A percentile compares a stretch with the other conserved stretches of the same genome.
These are phyloP conservation scores for Sinodicranocentrus sp. DNA, from an alignment of 2,888 invertebrate genomes.

Conservation along the genomic window DNA sequence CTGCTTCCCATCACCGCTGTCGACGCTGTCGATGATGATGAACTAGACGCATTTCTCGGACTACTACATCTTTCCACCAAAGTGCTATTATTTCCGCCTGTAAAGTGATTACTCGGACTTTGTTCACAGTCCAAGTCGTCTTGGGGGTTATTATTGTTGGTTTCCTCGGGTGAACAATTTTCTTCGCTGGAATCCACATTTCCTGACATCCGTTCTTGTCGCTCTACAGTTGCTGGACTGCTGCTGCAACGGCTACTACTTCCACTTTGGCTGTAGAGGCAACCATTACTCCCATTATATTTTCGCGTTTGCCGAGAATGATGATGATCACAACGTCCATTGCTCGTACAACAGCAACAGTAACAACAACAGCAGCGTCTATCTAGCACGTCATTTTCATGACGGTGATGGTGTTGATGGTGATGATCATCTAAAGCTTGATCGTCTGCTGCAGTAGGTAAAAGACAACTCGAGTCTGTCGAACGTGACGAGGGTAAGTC, in stretches of 20 bases:
- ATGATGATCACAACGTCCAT: constrained; percentile 56
- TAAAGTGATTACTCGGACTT: constrained; percentile 46
- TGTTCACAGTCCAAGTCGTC: constrained; percentile 33
- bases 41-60: constrained; percentile 24
- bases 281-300: constrained; percentile 30
- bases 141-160: constrained; percentile 53
- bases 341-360: constrained; percentile 59
- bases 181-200: constrained; percentile 53
- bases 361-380: constrained; percentile 45
- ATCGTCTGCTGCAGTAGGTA: constrained; percentile 63
- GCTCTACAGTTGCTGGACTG: constrained; percentile 46
- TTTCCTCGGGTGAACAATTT: constrained; percentile 38
- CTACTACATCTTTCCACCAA: constrained; percentile 36
- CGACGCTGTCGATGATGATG: constrained; percentile 33
- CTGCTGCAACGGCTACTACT: constrained; percentile 43
- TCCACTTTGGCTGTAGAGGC: constrained; percentile 20
- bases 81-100: constrained; percentile 60
- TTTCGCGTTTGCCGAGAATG: constrained; percentile 32
- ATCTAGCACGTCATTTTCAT: neutral
- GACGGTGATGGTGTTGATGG: constrained; percentile 13
- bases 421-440: constrained; percentile 48
- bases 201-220: constrained; percentile 43
- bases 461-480: constrained; percentile 74
- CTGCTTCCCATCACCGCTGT: constrained; percentile 32
- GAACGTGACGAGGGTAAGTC: constrained; percentile 74